These are phyloP conservation scores for Papio anubis DNA, from an alignment of 2,113 vertebrate genomes.

Conservation along the genomic window DNA sequence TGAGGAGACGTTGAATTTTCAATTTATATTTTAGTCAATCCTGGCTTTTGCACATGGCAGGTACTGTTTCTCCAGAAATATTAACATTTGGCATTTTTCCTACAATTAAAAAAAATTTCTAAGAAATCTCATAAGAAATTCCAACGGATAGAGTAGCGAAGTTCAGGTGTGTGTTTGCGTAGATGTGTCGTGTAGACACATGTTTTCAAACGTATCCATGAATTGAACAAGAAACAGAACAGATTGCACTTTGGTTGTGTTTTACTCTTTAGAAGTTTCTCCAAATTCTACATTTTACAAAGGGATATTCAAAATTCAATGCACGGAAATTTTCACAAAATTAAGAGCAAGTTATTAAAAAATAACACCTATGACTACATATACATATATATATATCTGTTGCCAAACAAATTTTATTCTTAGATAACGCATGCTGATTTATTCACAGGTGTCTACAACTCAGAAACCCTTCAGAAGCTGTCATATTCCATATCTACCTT, in stretches of 20 bases:
- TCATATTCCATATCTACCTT: not conserved
- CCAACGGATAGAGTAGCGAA: not conserved
- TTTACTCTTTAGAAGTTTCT: not conserved
- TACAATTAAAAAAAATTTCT: not conserved
- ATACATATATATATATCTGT: not conserved
- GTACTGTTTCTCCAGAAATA: not conserved
- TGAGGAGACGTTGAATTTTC: not conserved
- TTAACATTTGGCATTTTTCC: not conserved
- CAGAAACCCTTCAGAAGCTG: not conserved
- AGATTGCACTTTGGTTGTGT: not conserved
- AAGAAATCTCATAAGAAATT: not conserved
- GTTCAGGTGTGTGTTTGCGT: not conserved
- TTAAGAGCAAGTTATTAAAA: not conserved
- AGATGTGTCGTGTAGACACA: fast-evolving
- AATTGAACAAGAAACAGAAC: not conserved
- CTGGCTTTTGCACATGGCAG: not conserved
- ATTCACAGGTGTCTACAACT: not conserved
- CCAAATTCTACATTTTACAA: not conserved
- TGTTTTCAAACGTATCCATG: not conserved
- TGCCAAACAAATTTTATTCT: not conserved
- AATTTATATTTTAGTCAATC: not conserved
- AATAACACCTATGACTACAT: not conserved
- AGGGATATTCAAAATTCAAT: not conserved
- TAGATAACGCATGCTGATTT: not conserved
- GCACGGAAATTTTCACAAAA: not conserved